Conservation (phyloP, 1,140 invertebrate species). For the Periplaneta americana region DNA sequence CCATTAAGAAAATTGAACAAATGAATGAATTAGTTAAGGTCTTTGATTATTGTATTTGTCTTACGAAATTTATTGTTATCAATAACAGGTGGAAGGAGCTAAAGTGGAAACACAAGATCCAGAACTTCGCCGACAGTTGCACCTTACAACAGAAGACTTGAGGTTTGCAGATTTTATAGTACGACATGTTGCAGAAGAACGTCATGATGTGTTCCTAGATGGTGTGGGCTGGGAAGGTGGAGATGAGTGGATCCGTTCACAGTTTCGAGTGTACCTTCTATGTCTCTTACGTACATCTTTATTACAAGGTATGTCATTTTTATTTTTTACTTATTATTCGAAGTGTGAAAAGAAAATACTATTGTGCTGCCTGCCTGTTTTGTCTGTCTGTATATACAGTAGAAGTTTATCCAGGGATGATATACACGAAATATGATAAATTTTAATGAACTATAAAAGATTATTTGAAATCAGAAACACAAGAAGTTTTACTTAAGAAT, state of each 20-base stretch:
- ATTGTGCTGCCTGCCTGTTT: no score
- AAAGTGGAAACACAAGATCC: slow-evolving; percentile 85
- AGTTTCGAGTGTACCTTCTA: slow-evolving; percentile 89
- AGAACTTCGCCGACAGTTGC: slow-evolving; percentile 74
- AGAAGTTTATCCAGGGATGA: no score
- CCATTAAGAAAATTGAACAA: no score
- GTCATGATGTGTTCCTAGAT: slow-evolving; percentile 71
- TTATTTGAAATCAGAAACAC: no score
- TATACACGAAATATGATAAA: no score
- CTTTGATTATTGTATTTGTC: no score
- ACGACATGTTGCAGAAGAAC: slow-evolving; percentile 73
- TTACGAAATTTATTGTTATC: no score
- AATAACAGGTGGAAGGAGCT: slow-evolving; percentile 64
- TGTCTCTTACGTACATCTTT: slow-evolving; percentile 79
- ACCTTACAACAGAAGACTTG: slow-evolving; percentile 90
- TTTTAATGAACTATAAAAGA: no score
- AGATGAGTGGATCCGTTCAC: slow-evolving; percentile 92
- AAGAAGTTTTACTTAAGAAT: no score
- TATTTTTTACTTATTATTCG: slow-evolving; percentile 31
- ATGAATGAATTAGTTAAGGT: no score
- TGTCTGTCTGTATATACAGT: no score
- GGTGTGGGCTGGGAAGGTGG: slow-evolving; percentile 85
- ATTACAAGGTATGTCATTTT: slow-evolving; percentile 52
- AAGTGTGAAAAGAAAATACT: not conserved
- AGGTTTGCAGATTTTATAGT: slow-evolving; percentile 93